These are phyloP conservation scores for Pogonomyrmex barbatus DNA, from an alignment of 1,140 invertebrate species.

Conservation along the genomic window DNA sequence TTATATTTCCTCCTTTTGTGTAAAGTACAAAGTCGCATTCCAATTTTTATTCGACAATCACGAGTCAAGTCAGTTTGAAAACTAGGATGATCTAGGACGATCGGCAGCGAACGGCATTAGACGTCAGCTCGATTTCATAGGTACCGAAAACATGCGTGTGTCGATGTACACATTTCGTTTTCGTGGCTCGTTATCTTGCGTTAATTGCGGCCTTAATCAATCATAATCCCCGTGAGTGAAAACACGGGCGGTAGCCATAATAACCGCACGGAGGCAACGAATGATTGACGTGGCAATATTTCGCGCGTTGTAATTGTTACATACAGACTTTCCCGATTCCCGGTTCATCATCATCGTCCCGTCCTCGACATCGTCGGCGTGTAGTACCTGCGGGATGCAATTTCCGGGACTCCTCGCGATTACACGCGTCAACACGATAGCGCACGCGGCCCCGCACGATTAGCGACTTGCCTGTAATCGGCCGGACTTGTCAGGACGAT, in stretches of 20 bases:
- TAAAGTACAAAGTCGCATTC: background rate
- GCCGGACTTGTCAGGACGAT: constrained; percentile 59
- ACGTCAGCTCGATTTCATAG: background rate
- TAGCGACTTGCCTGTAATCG: constrained; percentile 71
- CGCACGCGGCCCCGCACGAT: constrained; percentile 36
- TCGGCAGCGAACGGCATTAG: background rate
- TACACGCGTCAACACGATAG: constrained; percentile 32
- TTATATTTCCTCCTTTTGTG: background rate
- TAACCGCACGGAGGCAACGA: background rate
- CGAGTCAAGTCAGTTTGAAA: background rate
- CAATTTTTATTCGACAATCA: background rate
- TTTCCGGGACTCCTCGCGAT: constrained; percentile 47
- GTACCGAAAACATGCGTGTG: background rate
- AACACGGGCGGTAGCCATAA: background rate
- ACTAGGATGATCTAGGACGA: background rate
- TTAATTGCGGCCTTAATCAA: constrained; percentile 63
- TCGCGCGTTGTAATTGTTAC: constrained; percentile 57
- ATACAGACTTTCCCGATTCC: background rate
- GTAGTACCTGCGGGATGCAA: constrained; percentile 57
- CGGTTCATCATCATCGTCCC: background rate
- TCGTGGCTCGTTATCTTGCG: background rate
- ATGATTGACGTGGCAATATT: constrained; percentile 57
- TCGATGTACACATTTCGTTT: constrained; percentile 1
- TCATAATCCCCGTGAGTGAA: constrained; percentile 14
- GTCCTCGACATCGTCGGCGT: background rate